These are phyloP conservation scores for Aphaenogaster floridana DNA, from an alignment of 1,140 invertebrate species.

Conservation along the genomic window DNA sequence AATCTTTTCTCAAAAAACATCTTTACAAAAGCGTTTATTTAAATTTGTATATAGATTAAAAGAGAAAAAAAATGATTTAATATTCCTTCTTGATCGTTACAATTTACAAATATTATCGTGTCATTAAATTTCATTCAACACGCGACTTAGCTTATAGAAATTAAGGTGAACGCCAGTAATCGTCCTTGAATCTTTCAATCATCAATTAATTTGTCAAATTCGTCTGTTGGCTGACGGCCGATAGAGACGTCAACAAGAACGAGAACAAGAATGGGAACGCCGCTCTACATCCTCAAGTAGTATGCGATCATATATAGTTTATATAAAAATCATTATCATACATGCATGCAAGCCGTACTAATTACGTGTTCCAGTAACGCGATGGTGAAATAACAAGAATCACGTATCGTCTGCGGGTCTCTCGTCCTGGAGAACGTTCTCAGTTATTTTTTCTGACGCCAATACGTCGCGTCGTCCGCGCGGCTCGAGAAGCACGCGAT, in stretches of 20 bases:
- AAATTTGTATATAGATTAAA: not conserved
- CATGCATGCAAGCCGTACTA: not conserved
- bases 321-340: slow-evolving; percentile 37
- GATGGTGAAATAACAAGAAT: slow-evolving; percentile 26
- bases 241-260: not conserved
- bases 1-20: not conserved
- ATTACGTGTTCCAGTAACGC: slow-evolving; percentile 10
- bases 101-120: not conserved
- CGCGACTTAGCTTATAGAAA: not conserved
- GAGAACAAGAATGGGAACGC: not conserved
- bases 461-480: slow-evolving; percentile 8
- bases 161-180: not conserved
- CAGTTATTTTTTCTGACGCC: slow-evolving; percentile 21
- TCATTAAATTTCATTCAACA: not conserved
- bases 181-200: not conserved
- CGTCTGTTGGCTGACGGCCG: not conserved
- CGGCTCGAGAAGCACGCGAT: not conserved
- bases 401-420: not conserved
- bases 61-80: not conserved
- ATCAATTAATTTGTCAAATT: slow-evolving; percentile 22
- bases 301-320: not conserved
- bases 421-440: not conserved
- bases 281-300: not conserved
- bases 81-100: not conserved
- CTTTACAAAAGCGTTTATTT: not conserved